Base-by-base conservation (phyloP, 2,888 invertebrate species). In the Hydroisotoma schaefferi region DNA sequence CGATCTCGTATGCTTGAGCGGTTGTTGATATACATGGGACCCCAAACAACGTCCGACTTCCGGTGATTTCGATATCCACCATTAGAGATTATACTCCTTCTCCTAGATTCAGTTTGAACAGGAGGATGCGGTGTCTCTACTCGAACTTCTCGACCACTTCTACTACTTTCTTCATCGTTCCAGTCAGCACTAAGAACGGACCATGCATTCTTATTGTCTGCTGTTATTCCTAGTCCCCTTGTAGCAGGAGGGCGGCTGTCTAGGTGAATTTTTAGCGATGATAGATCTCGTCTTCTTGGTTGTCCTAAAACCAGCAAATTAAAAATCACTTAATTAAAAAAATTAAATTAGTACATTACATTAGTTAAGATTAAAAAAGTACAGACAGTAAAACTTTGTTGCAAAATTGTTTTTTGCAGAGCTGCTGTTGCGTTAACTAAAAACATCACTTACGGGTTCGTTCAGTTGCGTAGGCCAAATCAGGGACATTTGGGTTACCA, bases 101-200 rank as follows among this genome's bases (percentile, higher is more conserved):
- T n/a, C n/a, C n/a, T n/a, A n/a, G n/a, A n/a, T n/a, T n/a, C n/a
- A n/a, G n/a, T n/a, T n/a, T n/a, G n/a, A n/a, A n/a, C n/a, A n/a
- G n/a, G n/a, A n/a, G n/a, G n/a, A n/a, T n/a, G n/a, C 18, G 51
- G 51, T 22, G 33, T 33, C n/a, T 18, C n/a, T 12, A 29, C 51
- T 40, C 53, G 53, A 26, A 2, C 25, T 23, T 46, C 18, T 5
- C 5, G 3, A 6, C 23, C 20, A 3, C 25, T 15, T 25, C 46
- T 49, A 20, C 33, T 56, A 33, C 55, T 57, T 47, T 75, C 75
- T 58, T 74, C 73, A 22, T 72, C 70, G 44, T 75, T 72, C 87
- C 87, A 87, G 60, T 82, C 83, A 73, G 81, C 81, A 48, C 87
- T 87, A 44, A 88, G 77, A 73, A 81, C 81, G 48, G 86, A 86